Percentiles rank a stretch among this genome's conserved stretches.
Conservation (phyloP, 2,113 vertebrate species). For the Phaethon lepturus region DNA sequence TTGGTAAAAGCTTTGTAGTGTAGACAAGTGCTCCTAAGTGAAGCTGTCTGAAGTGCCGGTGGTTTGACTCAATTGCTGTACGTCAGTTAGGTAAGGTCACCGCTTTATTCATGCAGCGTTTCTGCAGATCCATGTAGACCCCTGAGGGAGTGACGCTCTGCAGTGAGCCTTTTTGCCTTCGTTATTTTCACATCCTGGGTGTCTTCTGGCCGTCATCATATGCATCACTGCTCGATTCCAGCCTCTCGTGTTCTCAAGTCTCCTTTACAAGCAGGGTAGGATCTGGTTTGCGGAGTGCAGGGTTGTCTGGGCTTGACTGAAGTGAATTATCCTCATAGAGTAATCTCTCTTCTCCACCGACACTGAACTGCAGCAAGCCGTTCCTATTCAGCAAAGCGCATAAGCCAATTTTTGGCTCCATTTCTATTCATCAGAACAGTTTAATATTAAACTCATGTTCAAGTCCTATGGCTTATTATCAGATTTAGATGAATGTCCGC, state of each 20-base stretch:
- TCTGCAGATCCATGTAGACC: not conserved
- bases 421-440: not conserved
- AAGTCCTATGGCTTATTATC: not conserved
- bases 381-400: constrained; percentile 36
- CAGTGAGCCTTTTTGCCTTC: not conserved
- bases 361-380: not conserved
- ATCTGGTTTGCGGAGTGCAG: not conserved
- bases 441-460: constrained; percentile 16
- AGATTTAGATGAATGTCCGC: not conserved
- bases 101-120: not conserved
- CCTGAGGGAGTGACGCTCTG: not conserved
- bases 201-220: not conserved
- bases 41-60: not conserved
- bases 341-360: not conserved
- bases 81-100: not conserved
- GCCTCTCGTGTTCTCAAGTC: not conserved
- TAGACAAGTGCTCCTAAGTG: not conserved
- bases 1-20: not conserved
- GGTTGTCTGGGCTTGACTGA: constrained; percentile 18
- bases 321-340: constrained; percentile 14
- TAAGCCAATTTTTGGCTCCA: constrained; percentile 12
- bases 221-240: not conserved
- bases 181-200: not conserved
- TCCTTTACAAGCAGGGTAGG: constrained; percentile 1
- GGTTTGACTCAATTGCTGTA: not conserved